Evolutionary conservation across 2,888 invertebrate genomes (phyloP), one percentile per base, ranked within the genome.

Genomic region (Drosophila siamana): DNA sequence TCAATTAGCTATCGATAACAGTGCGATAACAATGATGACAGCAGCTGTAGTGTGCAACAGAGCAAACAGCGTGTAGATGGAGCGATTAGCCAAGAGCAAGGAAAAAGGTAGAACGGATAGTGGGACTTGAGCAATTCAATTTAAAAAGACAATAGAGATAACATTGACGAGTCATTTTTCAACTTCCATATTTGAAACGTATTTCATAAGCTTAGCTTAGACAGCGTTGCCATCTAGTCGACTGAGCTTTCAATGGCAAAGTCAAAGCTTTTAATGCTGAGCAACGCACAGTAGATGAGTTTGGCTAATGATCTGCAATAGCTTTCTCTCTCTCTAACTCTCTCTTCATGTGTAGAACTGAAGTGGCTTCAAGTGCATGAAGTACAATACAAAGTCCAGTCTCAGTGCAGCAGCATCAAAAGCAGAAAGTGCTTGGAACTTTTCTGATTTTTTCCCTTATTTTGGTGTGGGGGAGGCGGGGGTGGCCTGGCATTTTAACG

Each of bases 401-500:
- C 15, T 38, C 8, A 30, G 16, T 22, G 19, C 19, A 30, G 15
- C 9, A 22, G 9, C 8, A 28, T 28, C 28, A 28, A 28, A 51
- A 36, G 9, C 11, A n/a, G n/a, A 36, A 19, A 4, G 16, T 24
- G 19, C 30, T 38, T 38, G 0, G 7, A 38, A 38, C 36, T 38
- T 38, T 38, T 38, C 15, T 38, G 36, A 1, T 52, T 52, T 33
- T 11, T 30, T 11, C 11, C 4, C 11, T 11, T 11, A 1, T 33
- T 33, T 11, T n/a, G n/a, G n/a, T n/a, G n/a, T n/a, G n/a, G n/a
- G n/a, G n/a, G n/a, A n/a, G n/a, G n/a, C n/a, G n/a, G n/a, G n/a
- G n/a, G n/a, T n/a, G n/a, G n/a, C n/a, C n/a, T n/a, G n/a, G n/a
- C 51, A 54, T 22, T 43, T 55, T 22, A 52, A 26, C 48, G 65